phyloP scores from a whole-genome alignment of 2,113 vertebrate genomes.

The Carlito syrichta region DNA sequence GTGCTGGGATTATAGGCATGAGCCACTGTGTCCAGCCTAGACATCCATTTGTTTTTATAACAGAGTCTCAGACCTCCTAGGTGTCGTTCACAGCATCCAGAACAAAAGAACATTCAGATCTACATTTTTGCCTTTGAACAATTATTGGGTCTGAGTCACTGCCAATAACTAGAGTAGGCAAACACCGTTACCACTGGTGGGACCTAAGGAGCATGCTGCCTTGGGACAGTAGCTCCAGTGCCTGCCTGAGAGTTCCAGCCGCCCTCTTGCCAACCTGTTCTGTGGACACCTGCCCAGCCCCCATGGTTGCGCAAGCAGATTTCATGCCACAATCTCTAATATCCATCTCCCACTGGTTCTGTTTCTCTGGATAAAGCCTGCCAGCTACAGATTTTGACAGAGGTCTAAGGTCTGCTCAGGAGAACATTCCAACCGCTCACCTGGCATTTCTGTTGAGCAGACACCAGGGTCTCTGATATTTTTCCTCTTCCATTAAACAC shows the following conservation, averaged over 20 bases:
- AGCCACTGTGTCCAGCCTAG: no score
- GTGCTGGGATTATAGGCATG: no score
- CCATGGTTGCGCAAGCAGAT: rapidly evolving
- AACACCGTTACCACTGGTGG: rapidly evolving
- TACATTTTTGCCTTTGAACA: not conserved
- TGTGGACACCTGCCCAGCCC: not conserved
- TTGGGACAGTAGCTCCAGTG: not conserved
- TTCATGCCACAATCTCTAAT: rapidly evolving
- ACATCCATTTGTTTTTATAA: no score
- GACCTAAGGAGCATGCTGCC: rapidly evolving
- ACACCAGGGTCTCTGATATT: not conserved
- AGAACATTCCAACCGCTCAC: not conserved
- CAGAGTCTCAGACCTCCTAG: not conserved
- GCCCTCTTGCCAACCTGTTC: not conserved
- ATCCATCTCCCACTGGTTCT: not conserved
- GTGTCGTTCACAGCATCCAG: not conserved
- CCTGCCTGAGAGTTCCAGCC: rapidly evolving
- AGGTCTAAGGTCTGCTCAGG: not conserved
- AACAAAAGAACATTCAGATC: not conserved
- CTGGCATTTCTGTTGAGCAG: not conserved
- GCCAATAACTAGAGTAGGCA: rapidly evolving
- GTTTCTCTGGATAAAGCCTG: not conserved
- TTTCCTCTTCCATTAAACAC: not conserved
- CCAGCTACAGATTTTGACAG: not conserved
- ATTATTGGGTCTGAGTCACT: rapidly evolving